Conservation (phyloP, 2,888 invertebrate genomes). For the Argyra leucocephala region DNA sequence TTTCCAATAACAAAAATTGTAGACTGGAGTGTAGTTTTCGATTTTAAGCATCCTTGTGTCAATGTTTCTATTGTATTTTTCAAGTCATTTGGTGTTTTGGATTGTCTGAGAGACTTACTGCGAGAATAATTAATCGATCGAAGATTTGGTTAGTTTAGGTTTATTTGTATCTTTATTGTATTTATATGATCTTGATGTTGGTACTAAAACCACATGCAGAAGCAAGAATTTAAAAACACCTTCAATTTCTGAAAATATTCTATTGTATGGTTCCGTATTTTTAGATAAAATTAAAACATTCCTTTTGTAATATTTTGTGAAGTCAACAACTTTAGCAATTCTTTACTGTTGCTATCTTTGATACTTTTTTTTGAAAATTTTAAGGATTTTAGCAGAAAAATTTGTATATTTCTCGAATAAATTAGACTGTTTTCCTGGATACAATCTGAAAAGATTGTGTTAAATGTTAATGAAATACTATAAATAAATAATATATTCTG, state of each 20-base stretch:
- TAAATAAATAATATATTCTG: not conserved
- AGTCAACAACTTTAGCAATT: not conserved
- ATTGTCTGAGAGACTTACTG: not conserved
- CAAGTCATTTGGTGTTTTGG: not conserved
- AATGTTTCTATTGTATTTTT: constrained; percentile 5
- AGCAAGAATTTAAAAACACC: not conserved
- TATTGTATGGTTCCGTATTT: not conserved
- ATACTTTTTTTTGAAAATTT: not conserved
- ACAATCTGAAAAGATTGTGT: not conserved
- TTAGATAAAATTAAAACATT: constrained; percentile 4
- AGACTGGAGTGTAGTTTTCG: not conserved
- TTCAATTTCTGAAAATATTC: constrained; percentile 4
- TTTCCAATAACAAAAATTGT: not conserved
- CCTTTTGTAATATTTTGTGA: not conserved
- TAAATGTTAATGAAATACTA: not conserved
- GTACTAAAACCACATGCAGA: not conserved
- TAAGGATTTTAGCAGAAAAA: not conserved
- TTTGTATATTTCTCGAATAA: not conserved
- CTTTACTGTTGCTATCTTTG: constrained; percentile 8
- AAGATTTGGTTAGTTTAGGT: not conserved
- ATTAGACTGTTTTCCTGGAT: not conserved
- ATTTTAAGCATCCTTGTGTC: not conserved
- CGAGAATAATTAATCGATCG: constrained; percentile 2
- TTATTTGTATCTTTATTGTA: constrained; percentile 7
- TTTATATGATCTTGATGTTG: not conserved